Conservation (phyloP, 30 jellyfish, hydroid and myxozoan genomes). For the Hydractinia echinata region DNA sequence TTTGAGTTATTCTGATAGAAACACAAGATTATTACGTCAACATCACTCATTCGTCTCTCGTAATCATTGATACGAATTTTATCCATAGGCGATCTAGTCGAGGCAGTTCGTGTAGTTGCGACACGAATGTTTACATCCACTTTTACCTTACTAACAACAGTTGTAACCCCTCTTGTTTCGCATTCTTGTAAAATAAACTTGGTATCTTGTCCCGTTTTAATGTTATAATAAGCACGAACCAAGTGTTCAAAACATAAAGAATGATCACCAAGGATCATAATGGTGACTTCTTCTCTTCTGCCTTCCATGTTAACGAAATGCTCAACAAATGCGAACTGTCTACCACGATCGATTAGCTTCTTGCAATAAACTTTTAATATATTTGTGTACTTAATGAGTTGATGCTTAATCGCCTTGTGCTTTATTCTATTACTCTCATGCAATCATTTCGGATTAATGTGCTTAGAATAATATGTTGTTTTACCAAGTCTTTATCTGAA, state of each 20-base stretch:
- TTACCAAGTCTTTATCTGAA: no score
- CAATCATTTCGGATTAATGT: no score
- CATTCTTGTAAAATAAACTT: conserved; percentile 11
- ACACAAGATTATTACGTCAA: conserved; percentile 29
- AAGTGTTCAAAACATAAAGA: conserved; percentile 29
- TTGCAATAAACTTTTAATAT: no score
- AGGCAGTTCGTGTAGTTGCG: conserved; percentile 24
- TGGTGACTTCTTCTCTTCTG: conserved; percentile 18
- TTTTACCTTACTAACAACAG: not conserved
- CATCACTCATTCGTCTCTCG: not conserved
- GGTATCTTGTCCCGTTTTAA: conserved; percentile 23
- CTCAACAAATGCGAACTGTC: no score
- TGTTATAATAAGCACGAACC: conserved; percentile 16
- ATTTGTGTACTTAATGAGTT: no score
- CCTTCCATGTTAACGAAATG: no score
- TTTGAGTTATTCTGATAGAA: conserved; percentile 17
- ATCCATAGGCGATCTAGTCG: conserved; percentile 28
- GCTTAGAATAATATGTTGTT: no score
- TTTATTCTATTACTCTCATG: no score
- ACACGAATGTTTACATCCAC: conserved; percentile 22
- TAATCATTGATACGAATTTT: conserved; percentile 13
- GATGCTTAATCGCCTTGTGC: no score
- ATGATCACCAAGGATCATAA: conserved; percentile 30
- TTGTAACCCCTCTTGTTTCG: conserved; percentile 18
- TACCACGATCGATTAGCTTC: no score